These are phyloP conservation scores for Platichthys flesus DNA, from an alignment of 2,113 vertebrate genomes.

Conservation along the genomic window DNA sequence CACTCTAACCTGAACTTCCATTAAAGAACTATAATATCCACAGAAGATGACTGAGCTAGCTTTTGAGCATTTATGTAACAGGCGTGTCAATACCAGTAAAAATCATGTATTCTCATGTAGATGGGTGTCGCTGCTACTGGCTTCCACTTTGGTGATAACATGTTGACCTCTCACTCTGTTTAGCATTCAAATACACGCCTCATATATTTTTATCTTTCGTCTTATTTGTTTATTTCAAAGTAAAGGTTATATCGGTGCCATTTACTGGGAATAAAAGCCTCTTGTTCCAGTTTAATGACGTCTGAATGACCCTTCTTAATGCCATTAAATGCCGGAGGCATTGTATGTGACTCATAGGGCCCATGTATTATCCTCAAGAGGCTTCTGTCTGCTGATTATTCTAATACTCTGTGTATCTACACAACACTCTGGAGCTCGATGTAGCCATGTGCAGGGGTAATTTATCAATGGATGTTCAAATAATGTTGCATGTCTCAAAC, in stretches of 20 bases:
- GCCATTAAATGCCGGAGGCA: slow-evolving; percentile 16
- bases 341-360: neutral
- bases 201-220: neutral
- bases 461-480: neutral
- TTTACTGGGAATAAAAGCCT: slow-evolving; percentile 21
- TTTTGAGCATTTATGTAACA: too few species aligned
- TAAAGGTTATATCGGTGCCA: slow-evolving; percentile 10
- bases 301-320: slow-evolving; percentile 33
- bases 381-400: neutral
- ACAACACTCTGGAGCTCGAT: neutral
- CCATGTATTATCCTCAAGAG: too few species aligned
- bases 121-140: too few species aligned
- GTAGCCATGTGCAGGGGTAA: neutral
- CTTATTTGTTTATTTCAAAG: slow-evolving; percentile 10
- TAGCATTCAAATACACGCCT: neutral
- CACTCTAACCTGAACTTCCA: too few species aligned
- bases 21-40: too few species aligned
- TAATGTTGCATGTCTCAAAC: neutral
- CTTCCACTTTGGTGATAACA: too few species aligned
- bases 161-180: neutral
- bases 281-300: slow-evolving; percentile 27
- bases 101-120: too few species aligned
- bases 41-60: too few species aligned
- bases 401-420: neutral
- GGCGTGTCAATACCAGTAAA: too few species aligned